A percentile compares a stretch with the other conserved stretches of the same genome.
phyloP scores from a whole-genome alignment of 2,113 vertebrate species.

The Crotalus horridus region DNA sequence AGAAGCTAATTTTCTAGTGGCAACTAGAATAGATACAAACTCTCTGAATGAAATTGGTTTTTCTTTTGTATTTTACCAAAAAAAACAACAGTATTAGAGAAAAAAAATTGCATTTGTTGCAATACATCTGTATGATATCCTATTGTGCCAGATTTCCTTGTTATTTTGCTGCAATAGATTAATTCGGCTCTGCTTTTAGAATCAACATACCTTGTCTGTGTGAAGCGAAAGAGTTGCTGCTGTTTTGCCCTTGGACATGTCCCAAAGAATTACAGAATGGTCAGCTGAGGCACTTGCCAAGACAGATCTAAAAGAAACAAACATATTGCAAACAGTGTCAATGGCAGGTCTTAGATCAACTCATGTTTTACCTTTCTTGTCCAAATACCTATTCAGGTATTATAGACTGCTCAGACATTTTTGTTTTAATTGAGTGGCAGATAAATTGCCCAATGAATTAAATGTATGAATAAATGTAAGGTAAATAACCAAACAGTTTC shows the following conservation, averaged over 20 bases:
- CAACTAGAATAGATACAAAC: background rate
- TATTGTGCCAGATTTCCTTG: background rate
- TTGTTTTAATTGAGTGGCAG: background rate
- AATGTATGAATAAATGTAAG: background rate
- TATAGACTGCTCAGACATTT: background rate
- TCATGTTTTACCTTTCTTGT: background rate
- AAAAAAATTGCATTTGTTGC: background rate
- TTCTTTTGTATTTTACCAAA: background rate
- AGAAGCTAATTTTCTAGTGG: background rate
- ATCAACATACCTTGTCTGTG: conserved; percentile 84
- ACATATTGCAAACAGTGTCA: background rate
- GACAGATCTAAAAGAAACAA: conserved; percentile 76
- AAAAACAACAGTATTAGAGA: background rate
- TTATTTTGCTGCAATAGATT: background rate
- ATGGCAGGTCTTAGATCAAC: background rate
- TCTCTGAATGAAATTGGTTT: background rate
- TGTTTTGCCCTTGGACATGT: conserved; percentile 82
- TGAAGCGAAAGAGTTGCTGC: conserved; percentile 81
- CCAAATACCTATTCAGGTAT: background rate
- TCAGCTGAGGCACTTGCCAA: conserved; percentile 93
- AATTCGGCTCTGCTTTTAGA: background rate
- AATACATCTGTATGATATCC: background rate
- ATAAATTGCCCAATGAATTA: background rate
- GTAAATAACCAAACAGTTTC: background rate
- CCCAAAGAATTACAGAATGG: conserved; percentile 86